phyloP scores from a whole-genome alignment of 2,113 vertebrate species.

The Albula goreensis region DNA sequence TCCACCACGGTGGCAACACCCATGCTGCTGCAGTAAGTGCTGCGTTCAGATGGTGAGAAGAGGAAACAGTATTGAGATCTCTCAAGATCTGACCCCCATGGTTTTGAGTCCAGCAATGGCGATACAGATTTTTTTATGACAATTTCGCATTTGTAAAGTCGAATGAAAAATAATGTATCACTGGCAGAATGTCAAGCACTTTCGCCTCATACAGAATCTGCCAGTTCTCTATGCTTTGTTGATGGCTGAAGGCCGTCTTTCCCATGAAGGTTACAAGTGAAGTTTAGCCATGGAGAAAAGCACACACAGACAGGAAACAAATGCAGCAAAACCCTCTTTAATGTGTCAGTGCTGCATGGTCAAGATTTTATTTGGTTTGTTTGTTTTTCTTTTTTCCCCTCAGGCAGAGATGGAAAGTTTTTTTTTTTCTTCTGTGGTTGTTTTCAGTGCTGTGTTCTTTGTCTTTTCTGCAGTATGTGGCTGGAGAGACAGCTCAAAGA shows the following conservation, averaged over 20 bases:
- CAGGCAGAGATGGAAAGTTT: neutral
- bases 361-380: conserved; percentile 16
- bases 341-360: neutral
- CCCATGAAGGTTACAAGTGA: neutral
- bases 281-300: neutral
- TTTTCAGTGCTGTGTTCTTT: neutral
- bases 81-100: too few relatives aligned
- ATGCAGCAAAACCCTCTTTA: neutral
- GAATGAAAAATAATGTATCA: too few relatives aligned
- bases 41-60: too few relatives aligned
- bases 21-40: too few relatives aligned
- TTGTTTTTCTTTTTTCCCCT: neutral
- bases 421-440: neutral
- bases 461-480: neutral
- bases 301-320: neutral
- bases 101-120: too few relatives aligned
- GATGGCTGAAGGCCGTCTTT: neutral
- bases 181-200: too few relatives aligned
- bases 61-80: too few relatives aligned
- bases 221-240: neutral
- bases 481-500: conserved; percentile 11
- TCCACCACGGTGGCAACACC: too few relatives aligned
- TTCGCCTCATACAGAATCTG: neutral
- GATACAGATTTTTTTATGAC: too few relatives aligned
- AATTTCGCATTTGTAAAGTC: too few relatives aligned